These are phyloP conservation scores for Synanceia verrucosa DNA, from an alignment of 2,797 vertebrate species.

Conservation along the genomic window DNA sequence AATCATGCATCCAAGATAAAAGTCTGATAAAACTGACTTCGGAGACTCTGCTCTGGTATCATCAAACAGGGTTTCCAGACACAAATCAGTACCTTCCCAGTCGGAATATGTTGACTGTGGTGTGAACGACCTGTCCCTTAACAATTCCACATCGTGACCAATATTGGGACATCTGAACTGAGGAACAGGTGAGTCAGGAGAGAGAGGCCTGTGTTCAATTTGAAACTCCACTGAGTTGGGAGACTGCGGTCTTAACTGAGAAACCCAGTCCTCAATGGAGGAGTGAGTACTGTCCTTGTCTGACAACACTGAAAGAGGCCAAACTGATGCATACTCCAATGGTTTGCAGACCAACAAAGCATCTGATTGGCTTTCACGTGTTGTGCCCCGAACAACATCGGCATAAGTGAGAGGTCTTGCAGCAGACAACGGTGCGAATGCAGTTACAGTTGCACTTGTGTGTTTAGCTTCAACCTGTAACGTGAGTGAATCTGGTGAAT, in stretches of 20 bases:
- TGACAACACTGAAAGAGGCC: too few relatives aligned
- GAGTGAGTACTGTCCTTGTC: too few relatives aligned
- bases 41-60: neutral
- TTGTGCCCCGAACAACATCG: neutral
- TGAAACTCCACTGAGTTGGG: too few relatives aligned
- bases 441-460: neutral
- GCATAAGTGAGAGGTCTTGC: neutral
- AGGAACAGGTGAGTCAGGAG: neutral
- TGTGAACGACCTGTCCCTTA: neutral
- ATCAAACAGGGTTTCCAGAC: neutral
- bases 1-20: constrained; percentile 15
- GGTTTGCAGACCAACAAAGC: too few relatives aligned
- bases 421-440: neutral
- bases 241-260: too few relatives aligned
- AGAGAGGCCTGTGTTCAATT: too few relatives aligned
- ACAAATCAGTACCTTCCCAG: neutral
- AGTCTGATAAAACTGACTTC: constrained; percentile 1
- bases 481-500: neutral
- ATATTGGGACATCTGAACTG: neutral
- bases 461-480: neutral
- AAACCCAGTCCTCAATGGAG: too few relatives aligned
- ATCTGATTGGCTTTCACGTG: too few relatives aligned
- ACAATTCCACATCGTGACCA: neutral
- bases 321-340: too few relatives aligned
- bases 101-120: neutral